Evolutionary conservation across 2,113 vertebrate species (phyloP).

Genomic region (Athene cunicularia): DNA sequence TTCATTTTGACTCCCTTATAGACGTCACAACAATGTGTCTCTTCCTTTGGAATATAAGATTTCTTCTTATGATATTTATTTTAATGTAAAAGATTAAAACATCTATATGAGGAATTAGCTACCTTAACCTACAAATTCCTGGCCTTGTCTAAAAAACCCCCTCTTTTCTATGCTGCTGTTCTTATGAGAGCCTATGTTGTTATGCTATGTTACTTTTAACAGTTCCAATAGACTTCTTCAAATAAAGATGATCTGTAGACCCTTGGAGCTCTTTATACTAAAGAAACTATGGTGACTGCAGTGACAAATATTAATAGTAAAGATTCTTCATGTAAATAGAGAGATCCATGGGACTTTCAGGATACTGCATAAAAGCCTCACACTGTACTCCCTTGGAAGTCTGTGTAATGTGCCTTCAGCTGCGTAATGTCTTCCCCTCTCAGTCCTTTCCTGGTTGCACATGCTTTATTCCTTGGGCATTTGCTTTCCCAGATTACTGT

Average conservation of each 20-base stretch:
- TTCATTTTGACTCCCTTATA: background rate
- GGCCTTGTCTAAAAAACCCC: background rate
- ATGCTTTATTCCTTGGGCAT: background rate
- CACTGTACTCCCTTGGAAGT: background rate
- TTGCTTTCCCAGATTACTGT: background rate
- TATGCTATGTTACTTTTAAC: background rate
- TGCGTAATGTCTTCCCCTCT: background rate
- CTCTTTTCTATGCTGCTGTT: background rate
- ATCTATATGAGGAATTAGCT: background rate
- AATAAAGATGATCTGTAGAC: background rate
- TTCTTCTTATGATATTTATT: background rate
- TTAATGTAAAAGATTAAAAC: background rate
- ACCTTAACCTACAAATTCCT: background rate
- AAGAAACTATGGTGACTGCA: background rate
- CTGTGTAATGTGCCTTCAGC: background rate
- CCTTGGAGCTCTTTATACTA: background rate
- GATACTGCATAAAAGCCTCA: rapidly evolving
- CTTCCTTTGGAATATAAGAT: background rate
- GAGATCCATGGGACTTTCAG: background rate
- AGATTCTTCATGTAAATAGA: background rate
- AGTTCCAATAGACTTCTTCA: background rate
- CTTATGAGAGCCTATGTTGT: background rate
- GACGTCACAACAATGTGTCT: background rate
- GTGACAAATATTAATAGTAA: background rate
- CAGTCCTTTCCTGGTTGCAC: background rate